phyloP scores from a whole-genome alignment of 2,888 invertebrate genomes.

The Clepsis dumicolana region DNA sequence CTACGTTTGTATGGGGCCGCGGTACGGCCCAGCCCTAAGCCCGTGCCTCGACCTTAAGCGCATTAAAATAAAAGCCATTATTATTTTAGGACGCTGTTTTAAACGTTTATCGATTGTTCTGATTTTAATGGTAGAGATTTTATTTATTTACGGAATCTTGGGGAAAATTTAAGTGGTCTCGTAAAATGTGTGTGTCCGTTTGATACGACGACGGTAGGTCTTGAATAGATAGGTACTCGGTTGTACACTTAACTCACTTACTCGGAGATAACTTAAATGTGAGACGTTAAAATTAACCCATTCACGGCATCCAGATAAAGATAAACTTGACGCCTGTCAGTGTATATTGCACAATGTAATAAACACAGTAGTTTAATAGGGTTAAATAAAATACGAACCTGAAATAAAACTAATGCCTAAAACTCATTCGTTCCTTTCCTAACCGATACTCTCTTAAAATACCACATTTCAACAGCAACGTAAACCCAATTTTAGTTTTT shows the following conservation, averaged over 20 bases:
- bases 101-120: constrained; percentile 48
- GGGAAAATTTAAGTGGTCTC: constrained; percentile 18
- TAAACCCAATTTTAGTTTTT: constrained; percentile 4
- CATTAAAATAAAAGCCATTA: constrained; percentile 50
- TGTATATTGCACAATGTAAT: too few species aligned
- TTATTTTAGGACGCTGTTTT: constrained; percentile 42
- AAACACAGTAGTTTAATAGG: too few species aligned
- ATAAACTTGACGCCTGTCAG: too few species aligned
- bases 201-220: too few species aligned
- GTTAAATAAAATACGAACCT: too few species aligned
- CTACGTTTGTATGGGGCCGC: not conserved
- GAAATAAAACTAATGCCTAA: too few species aligned
- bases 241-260: too few species aligned
- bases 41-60: constrained; percentile 47
- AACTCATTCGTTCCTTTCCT: not conserved
- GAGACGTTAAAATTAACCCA: too few species aligned
- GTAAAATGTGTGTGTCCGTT: too few species aligned
- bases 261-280: too few species aligned
- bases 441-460: constrained; percentile 1
- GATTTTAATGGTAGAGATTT: constrained; percentile 48
- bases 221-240: too few species aligned
- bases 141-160: constrained; percentile 45
- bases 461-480: constrained; percentile 2
- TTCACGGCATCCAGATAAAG: too few species aligned
- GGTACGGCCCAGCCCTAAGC: not conserved